Percentiles rank a stretch among this genome's conserved stretches.
Evolutionary conservation across 2,113 vertebrate genomes (phyloP).

Genomic region (Chunga burmeisteri): DNA sequence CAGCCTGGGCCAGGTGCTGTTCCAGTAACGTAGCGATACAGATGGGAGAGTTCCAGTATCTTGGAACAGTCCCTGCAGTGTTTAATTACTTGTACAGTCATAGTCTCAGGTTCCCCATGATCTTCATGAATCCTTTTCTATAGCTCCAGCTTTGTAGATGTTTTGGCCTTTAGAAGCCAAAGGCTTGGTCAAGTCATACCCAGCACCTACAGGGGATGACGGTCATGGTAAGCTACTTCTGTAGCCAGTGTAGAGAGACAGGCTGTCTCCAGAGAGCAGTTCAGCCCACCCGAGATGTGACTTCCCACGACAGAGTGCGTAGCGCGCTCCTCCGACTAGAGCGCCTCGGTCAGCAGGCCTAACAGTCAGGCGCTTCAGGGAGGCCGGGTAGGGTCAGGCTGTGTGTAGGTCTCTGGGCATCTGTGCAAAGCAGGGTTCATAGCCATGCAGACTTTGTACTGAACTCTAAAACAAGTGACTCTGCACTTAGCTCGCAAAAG

Average conservation of each 20-base stretch:
- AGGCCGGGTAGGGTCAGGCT: background rate
- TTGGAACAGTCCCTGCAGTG: background rate
- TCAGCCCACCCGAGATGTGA: background rate
- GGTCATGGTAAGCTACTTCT: background rate
- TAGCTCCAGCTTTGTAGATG: background rate
- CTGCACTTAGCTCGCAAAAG: background rate
- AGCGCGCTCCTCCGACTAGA: background rate
- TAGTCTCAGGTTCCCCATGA: background rate
- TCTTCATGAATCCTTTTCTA: background rate
- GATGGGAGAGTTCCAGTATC: background rate
- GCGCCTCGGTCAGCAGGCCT: background rate
- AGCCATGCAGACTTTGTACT: background rate
- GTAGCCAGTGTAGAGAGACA: background rate
- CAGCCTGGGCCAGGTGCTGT: background rate
- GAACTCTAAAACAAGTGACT: background rate
- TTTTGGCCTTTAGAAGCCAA: background rate
- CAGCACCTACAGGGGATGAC: background rate
- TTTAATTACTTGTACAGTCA: background rate
- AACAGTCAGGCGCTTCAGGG: background rate
- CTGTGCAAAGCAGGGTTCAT: background rate
- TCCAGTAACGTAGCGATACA: background rate
- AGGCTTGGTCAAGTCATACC: background rate
- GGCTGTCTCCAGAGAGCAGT: background rate
- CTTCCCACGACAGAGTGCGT: background rate
- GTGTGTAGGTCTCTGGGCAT: too few species aligned